Base-by-base conservation (phyloP, 2,113 vertebrate genomes). In the Hippolais icterina region DNA sequence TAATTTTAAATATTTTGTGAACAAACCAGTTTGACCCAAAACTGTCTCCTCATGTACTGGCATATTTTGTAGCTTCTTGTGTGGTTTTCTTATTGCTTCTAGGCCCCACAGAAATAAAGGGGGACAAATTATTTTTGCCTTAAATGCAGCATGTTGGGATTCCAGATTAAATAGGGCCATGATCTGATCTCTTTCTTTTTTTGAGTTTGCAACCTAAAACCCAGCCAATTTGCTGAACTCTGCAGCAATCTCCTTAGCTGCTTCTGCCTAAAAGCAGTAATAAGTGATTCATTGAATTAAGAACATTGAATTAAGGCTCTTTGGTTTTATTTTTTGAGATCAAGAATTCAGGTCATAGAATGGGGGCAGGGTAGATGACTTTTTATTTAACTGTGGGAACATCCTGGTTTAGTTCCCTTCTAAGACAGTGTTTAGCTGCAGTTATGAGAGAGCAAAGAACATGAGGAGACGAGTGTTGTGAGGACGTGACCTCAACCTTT, bases 271-370 rank as follows among this genome's bases (percentile, higher is more conserved):
- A 90, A 83, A 92, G 90, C 82, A 86, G 54, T 72, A 90, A 91
- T 78, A 85, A 90, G 47, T 35, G 79, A 82, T 74, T 96, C 76
- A 78, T 5, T 90, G 90, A 91, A 76, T 76, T 86, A 89, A 83
- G 46, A 89, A 65, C 79, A 63, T 6, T 79, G 80, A 93, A 90
- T 76, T 91, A 86, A 90, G 37, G 60, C 76, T 90, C 72, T 94
- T 80, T 68, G 50, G 56, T 91, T 96, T 90, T 92, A 44, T 60
- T 80, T 93, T 69, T 89, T 78, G 71, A 91, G 82, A 89, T 64
- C 56, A 85, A 89, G 74, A 80, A 96, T 93, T 93, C 56, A 88
- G 93, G 86, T 91, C 94, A 94, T 47, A 75, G 82, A 52, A 74
- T 33, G 64, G 75, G 75, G 50, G 39, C n/a, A 39, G 68, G 33